Conservation (phyloP, 2,888 invertebrate species). For the Phymatocera aterrima region DNA sequence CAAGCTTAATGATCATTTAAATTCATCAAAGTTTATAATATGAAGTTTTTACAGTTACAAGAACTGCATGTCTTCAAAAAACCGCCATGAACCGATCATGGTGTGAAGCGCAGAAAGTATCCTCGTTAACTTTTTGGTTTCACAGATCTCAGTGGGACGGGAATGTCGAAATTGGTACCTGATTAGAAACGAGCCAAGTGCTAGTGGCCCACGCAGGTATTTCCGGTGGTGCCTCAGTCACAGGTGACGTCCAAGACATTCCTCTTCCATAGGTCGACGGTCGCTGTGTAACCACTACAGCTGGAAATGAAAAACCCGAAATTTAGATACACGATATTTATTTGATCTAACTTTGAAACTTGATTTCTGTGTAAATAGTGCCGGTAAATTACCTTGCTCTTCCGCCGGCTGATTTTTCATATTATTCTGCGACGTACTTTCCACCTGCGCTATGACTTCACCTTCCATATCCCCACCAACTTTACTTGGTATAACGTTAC, state of each 20-base stretch:
- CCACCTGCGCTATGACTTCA: constrained; percentile 44
- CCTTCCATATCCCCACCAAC: constrained; percentile 48
- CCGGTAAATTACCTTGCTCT: constrained; percentile 51
- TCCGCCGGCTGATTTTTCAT: constrained; percentile 44
- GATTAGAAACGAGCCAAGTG: constrained; percentile 62
- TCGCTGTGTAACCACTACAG: constrained; percentile 65
- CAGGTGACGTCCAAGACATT: constrained; percentile 73
- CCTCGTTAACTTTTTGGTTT: too few species aligned
- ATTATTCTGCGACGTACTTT: constrained; percentile 31
- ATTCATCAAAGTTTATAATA: neutral
- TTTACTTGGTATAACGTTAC: constrained; percentile 36
- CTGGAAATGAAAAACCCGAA: constrained; percentile 48
- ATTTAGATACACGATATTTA: neutral
- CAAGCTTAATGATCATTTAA: neutral
- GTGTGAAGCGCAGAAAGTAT: too few species aligned
- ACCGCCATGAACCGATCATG: too few species aligned
- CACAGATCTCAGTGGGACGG: too few species aligned
- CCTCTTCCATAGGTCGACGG: constrained; percentile 76
- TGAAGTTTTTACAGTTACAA: neutral
- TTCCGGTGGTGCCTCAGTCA: constrained; percentile 59
- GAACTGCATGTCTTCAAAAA: neutral
- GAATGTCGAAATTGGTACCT: too few species aligned
- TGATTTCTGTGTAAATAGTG: neutral
- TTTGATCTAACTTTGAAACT: neutral
- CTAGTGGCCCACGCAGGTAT: constrained; percentile 69